Evolutionary conservation across 2,888 invertebrate species (phyloP), one percentile per base, ranked within the genome.

Genomic region (Octonoba sinensis): DNA sequence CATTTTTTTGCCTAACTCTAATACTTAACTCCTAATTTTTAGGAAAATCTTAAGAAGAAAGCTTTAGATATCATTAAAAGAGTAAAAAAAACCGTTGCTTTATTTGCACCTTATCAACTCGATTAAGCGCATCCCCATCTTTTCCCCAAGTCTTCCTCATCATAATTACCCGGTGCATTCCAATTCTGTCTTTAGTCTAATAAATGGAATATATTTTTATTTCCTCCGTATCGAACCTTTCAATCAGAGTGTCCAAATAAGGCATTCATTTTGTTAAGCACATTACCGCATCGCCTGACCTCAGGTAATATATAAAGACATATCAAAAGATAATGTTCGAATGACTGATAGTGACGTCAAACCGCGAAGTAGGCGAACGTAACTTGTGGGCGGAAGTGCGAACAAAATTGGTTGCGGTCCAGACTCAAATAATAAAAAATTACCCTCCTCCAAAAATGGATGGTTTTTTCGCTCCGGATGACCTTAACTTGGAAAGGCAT

Each of bases 261-360:
- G 69, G 75, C 24, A 46, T 47, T 51, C 24, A 20, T n/a, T 57
- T 54, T 27, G 71, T 64, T 78, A 78, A 71, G 54, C 70, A 57
- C 65, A 78, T 71, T 78, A 78, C 70, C 46, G 69, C 36, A 59
- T 20, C n/a, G 62, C n/a, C 47, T 65, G 64, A 66, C 64, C 64
- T 36, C n/a, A 51, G 36, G n/a, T 62, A 49, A 36, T 24, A 36
- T 70, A 71, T 71, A 78, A 78, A 78, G 71, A 71, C 77, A 20
- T 71, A 78, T 71, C 56, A 57, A 56, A 47, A 78, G 76, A 70
- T 76, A 76, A 70, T 76, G 62, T 70, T 44, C 54, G 46, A 71
- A 78, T 78, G 77, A 78, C 64, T 78, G 77, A 78, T 78, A 36
- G 70, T 47, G 51, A 49, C 46, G 75, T 74, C 65, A 75, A 27